Evolutionary conservation across 2,797 vertebrate genomes (phyloP), one percentile per base, ranked within the genome.

Genomic region (Acipenser transmontanus): DNA sequence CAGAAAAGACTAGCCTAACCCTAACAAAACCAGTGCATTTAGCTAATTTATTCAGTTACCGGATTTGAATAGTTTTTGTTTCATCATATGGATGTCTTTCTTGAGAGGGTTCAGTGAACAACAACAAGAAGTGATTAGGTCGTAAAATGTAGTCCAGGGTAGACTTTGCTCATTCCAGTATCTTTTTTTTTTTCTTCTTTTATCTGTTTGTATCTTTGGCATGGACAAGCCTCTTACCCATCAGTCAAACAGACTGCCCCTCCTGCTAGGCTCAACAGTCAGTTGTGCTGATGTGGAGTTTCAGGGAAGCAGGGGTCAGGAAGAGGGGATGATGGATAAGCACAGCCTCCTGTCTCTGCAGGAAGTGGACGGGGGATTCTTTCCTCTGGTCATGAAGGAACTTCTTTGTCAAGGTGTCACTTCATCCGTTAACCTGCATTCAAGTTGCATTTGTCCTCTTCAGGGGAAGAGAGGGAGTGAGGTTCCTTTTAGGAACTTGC

Each of bases 261-360:
- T 85, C 84, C 85, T 78, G 78, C 84, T 84, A 88, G 67, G 77
- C 79, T 72, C 79, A 84, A 84, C 81, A 79, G 83, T 79, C 82
- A 81, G 71, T 84, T 85, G 80, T 88, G 91, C 89, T 90, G 91
- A 93, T 86, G 88, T 74, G 80, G 81, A 80, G 83, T 73, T 77
- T 76, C 76, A 67, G 85, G 80, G 83, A 77, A 85, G 89, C 90
- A 87, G 86, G 87, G 89, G 92, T 92, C 92, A 94, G 93, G 92
- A 95, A 94, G 88, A 89, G 80, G 77, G 87, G 85, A 89, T 93
- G 95, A 95, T 93, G 90, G 93, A 96, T 93, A 90, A 92, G 91
- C 89, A 88, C 91, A 91, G 86, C 91, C 87, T 84, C 89, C 88
- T 87, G 81, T 83, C 83, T 78, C 66, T 73, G 80, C 81, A 96